A percentile compares a stretch with the other conserved stretches of the same genome.
Evolutionary conservation across 2,797 vertebrate species (phyloP).

Genomic region (Merluccius polli): DNA sequence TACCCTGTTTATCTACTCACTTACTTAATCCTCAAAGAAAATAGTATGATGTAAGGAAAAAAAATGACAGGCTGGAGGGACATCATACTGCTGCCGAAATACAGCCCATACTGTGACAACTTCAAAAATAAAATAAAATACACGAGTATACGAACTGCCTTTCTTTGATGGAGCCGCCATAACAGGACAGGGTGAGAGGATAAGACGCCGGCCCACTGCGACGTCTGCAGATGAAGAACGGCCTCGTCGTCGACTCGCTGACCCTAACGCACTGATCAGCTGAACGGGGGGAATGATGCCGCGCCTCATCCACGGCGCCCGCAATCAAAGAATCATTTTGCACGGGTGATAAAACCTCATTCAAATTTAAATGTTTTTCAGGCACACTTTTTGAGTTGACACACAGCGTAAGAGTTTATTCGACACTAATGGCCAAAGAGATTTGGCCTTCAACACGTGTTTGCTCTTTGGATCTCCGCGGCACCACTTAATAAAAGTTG

Average conservation of each 20-base stretch:
- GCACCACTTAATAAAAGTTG: background rate
- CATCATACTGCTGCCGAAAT: background rate
- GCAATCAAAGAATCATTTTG: constrained; percentile 51
- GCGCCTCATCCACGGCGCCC: constrained; percentile 8
- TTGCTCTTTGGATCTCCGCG: background rate
- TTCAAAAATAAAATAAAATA: background rate
- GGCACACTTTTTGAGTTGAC: constrained; percentile 32
- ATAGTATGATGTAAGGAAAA: constrained; percentile 17
- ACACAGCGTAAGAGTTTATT: constrained; percentile 26
- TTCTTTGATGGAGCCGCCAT: background rate
- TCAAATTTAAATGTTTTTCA: constrained; percentile 26
- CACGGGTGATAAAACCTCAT: constrained; percentile 52
- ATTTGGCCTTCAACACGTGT: background rate
- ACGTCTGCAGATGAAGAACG: constrained; percentile 29
- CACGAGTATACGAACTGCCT: background rate
- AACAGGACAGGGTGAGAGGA: constrained; percentile 1
- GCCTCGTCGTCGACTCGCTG: constrained; percentile 28
- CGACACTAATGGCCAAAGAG: background rate
- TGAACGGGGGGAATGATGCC: constrained; percentile 19
- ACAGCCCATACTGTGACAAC: background rate
- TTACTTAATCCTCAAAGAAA: constrained; percentile 25
- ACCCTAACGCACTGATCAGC: constrained; percentile 24
- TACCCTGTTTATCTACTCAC: constrained; percentile 20
- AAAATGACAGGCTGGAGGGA: constrained; percentile 22
- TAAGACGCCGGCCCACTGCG: constrained; percentile 13